These are phyloP conservation scores for Cephus sareptanus DNA, from an alignment of 2,888 invertebrate genomes.

Conservation along the genomic window DNA sequence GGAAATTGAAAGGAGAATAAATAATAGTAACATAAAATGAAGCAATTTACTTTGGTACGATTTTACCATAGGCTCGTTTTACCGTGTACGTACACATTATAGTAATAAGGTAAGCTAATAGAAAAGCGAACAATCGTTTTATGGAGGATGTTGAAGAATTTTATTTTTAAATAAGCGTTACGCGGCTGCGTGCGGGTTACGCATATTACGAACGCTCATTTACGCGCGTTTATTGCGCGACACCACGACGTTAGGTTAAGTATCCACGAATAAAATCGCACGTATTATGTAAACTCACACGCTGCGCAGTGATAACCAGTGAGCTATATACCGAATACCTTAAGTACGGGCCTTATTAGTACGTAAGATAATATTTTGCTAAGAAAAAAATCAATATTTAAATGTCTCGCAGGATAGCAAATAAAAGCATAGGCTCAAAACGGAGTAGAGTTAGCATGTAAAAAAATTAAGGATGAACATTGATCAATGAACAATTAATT, in stretches of 20 bases:
- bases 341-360: constrained; percentile 58
- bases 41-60: constrained; percentile 33
- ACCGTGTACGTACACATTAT: neutral
- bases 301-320: constrained; percentile 43
- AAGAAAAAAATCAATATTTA: constrained; percentile 8
- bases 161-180: constrained; percentile 25
- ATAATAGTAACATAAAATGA: neutral
- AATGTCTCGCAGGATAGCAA: constrained; percentile 2
- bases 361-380: constrained; percentile 43
- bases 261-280: neutral
- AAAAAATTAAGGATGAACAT: constrained; percentile 4
- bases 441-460: constrained; percentile 1
- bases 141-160: constrained; percentile 25
- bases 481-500: constrained; percentile 2
- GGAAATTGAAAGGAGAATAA: neutral
- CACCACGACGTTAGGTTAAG: neutral
- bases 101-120: neutral
- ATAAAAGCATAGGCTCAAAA: constrained; percentile 4
- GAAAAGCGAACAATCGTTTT: constrained; percentile 20
- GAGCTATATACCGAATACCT: constrained; percentile 46
- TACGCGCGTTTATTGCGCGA: neutral
- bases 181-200: constrained; percentile 1
- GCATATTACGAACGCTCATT: neutral
- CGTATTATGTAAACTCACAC: constrained; percentile 4
- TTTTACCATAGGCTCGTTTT: constrained; percentile 38